Evolutionary conservation across 1,140 invertebrate species (phyloP), one percentile per base, ranked within the genome.

Genomic region (Campoletis sonorensis): DNA sequence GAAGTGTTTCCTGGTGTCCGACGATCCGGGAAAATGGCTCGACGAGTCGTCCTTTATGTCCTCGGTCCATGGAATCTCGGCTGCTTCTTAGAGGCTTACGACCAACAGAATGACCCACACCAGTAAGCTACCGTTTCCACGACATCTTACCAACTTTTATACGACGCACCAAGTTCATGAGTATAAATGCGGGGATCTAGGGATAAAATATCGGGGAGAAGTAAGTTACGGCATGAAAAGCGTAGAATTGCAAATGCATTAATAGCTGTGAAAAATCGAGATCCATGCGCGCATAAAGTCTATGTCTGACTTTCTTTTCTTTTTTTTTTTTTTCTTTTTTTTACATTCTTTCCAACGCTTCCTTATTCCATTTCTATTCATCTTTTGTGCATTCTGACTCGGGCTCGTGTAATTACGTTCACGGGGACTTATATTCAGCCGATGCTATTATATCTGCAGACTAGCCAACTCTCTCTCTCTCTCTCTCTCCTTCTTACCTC

Each of bases 241-340:
- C 26, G 4, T 30, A 54, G 71, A 83, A 79, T 81, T 61, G 75
- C 79, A 49, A 81, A 83, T 81, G 79, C 82, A 83, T 83, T 81
- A 81, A 81, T 83, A 68, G 75, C 37, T 7, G 23, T 45, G 51
- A 51, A 30, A 73, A 79, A 79, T 73, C 54, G 64, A 23, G 51
- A 83, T 79, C 70, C 79, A 83, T 79, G 76, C 76, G 76, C 76
- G 54, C 68, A 73, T 23, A 79, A 83, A 75, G 76, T 26, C 16
- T 33, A 30, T 68, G 40, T 80, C 71, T 58, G n/a, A n/a, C n/a
- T 33, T 49, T 33, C 21, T 26, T 78, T 30, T 33, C 27, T 68
- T 45, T 11, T 40, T 40, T 23, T 37, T 40, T 64, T 54, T 58
- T 23, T 26, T 51, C 21, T 45, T 33, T 1, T 23, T 21, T 21